phyloP scores from a whole-genome alignment of 2,113 vertebrate species.

The Tragelaphus strepsiceros region DNA sequence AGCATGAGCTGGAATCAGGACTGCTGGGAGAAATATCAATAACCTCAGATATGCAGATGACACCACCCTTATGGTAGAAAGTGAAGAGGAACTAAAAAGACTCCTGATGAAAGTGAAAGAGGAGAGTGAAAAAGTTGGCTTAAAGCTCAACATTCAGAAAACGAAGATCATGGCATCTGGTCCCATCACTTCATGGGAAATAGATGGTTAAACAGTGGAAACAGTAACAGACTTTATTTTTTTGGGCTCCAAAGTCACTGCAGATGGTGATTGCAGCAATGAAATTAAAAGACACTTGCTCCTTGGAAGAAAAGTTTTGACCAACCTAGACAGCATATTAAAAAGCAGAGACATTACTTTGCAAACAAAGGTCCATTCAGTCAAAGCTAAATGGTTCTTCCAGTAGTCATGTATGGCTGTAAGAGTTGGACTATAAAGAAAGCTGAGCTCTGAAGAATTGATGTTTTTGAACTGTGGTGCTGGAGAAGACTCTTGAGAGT shows the following conservation, averaged over 20 bases:
- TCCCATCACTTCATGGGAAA: not conserved
- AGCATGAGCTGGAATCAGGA: not conserved
- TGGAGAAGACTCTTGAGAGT: not conserved
- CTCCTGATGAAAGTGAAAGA: not conserved
- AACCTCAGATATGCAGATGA: not conserved
- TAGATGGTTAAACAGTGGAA: not conserved
- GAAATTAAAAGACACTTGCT: not conserved
- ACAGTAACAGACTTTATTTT: not conserved
- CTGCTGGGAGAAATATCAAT: fast-evolving
- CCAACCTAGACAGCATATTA: not conserved
- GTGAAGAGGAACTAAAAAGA: fast-evolving
- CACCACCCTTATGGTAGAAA: not conserved
- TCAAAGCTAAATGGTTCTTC: not conserved
- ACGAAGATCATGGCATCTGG: not conserved
- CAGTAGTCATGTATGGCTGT: not conserved
- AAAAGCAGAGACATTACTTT: not conserved
- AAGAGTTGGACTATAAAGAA: not conserved
- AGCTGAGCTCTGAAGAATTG: fast-evolving
- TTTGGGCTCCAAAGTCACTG: not conserved
- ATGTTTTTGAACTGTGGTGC: not conserved
- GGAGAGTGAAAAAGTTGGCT: not conserved
- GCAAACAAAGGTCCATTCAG: not conserved
- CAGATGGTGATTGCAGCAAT: not conserved
- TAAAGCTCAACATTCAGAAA: not conserved
- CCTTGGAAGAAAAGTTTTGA: not conserved